Conservation (phyloP, 2,888 invertebrate species). For the Oligia latruncula region DNA sequence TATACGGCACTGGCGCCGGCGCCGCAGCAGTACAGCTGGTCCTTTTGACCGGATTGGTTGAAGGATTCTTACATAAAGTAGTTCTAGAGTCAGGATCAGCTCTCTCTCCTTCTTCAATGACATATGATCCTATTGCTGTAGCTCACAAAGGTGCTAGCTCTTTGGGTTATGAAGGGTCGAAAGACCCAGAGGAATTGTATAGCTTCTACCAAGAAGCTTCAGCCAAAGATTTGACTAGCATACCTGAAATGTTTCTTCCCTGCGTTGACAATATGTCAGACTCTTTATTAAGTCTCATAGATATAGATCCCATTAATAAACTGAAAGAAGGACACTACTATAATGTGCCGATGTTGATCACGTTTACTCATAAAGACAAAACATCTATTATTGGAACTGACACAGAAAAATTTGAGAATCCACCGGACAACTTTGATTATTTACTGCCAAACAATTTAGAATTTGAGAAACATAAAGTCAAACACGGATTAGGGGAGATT, state of each 20-base stretch:
- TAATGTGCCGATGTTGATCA: conserved; percentile 78
- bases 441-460: conserved; percentile 81
- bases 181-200: conserved; percentile 67
- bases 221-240: conserved; percentile 65
- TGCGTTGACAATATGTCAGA: conserved; percentile 77
- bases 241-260: conserved; percentile 74
- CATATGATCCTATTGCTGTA: conserved; percentile 73
- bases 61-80: conserved; percentile 79
- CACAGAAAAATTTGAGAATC: conserved; percentile 64
- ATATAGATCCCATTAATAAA: conserved; percentile 76
- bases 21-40: conserved; percentile 81
- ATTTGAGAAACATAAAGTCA: conserved; percentile 71
- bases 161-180: conserved; percentile 82
- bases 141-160: conserved; percentile 81
- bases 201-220: conserved; percentile 73
- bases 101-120: conserved; percentile 78
- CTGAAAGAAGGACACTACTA: conserved; percentile 73
- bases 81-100: conserved; percentile 84
- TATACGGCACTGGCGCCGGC: conserved; percentile 83
- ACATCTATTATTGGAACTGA: conserved; percentile 67
- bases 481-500: conserved; percentile 73
- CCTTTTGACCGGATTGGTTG: conserved; percentile 76
- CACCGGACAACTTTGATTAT: conserved; percentile 74
- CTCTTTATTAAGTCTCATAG: conserved; percentile 70
- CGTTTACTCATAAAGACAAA: conserved; percentile 73